Conservation (phyloP, 2,888 invertebrate genomes). For the Unio pictorum region DNA sequence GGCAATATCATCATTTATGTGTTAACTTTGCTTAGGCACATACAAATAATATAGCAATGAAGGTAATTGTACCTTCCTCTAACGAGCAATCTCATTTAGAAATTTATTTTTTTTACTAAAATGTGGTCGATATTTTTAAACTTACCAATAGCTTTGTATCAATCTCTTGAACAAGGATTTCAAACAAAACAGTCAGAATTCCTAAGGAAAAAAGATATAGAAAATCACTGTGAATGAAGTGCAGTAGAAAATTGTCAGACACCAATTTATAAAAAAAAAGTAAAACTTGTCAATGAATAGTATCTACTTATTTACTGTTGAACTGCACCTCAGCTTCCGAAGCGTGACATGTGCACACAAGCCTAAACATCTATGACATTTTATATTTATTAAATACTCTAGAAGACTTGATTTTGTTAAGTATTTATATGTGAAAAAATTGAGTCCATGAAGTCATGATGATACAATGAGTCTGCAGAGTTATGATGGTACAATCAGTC, state of each 20-base stretch:
- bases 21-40: too few relatives aligned
- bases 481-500: too few relatives aligned
- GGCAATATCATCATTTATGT: too few relatives aligned
- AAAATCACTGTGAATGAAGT: not conserved
- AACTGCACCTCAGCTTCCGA: not conserved
- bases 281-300: not conserved
- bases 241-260: not conserved
- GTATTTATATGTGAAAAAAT: too few relatives aligned
- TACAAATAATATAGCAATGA: too few relatives aligned
- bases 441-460: too few relatives aligned
- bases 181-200: slow-evolving; percentile 68
- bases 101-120: not conserved
- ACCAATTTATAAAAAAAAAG: not conserved
- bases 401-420: too few relatives aligned
- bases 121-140: not conserved
- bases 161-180: slow-evolving; percentile 68
- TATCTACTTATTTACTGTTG: not conserved
- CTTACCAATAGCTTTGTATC: slow-evolving; percentile 68
- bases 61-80: not conserved
- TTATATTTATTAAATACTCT: not conserved
- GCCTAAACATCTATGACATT: not conserved
- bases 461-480: too few relatives aligned
- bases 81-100: not conserved
- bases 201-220: slow-evolving; percentile 45
- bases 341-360: not conserved